A percentile compares a stretch with the other conserved stretches of the same genome.
These are phyloP conservation scores for Psylliodes chrysocephalus DNA, from an alignment of 2,888 invertebrate species.

Conservation along the genomic window DNA sequence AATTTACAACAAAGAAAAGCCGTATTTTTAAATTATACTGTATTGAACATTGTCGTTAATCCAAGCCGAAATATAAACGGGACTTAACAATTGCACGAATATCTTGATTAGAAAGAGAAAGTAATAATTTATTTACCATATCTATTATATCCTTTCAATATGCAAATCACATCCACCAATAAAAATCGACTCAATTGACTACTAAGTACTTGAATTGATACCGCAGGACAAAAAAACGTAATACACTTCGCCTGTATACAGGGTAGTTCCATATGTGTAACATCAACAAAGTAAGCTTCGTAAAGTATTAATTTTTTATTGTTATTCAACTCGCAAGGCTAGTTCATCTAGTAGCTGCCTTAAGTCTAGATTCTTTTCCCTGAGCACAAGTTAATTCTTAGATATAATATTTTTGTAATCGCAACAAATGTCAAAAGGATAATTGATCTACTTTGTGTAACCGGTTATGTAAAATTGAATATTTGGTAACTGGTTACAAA, in stretches of 20 bases:
- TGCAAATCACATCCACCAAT: slow-evolving; percentile 1
- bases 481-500: no score
- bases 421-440: no score
- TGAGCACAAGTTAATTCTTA: no score
- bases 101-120: slow-evolving; percentile 10
- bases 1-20: no score
- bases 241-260: not conserved
- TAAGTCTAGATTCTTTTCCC: no score
- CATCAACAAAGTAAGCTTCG: not conserved
- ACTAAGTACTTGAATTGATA: slow-evolving; percentile 4
- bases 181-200: slow-evolving; percentile 8
- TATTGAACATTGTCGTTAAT: not conserved
- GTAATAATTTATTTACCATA: slow-evolving; percentile 13
- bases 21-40: not conserved
- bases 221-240: slow-evolving; percentile 3
- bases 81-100: not conserved
- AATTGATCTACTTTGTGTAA: no score
- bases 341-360: no score
- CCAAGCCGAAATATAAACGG: not conserved
- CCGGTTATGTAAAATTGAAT: no score
- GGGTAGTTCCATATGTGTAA: not conserved
- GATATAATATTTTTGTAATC: no score
- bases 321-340: no score
- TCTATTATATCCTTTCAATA: slow-evolving; percentile 9
- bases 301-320: no score